A percentile compares a stretch with the other conserved stretches of the same genome.
Evolutionary conservation across 2,797 vertebrate genomes (phyloP).

Genomic region (Chelmon rostratus): DNA sequence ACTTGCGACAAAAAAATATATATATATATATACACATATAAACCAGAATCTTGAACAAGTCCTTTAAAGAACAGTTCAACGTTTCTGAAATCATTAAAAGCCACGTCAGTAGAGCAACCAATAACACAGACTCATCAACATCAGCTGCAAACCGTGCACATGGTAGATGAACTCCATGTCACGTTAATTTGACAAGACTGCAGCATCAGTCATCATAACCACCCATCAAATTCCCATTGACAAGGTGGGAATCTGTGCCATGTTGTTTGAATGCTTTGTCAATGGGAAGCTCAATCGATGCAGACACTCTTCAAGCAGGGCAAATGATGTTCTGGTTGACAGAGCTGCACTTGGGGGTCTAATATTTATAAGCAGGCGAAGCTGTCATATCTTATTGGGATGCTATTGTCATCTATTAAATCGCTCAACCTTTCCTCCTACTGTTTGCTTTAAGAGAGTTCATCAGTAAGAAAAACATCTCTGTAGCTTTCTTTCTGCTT

Average conservation of each 20-base stretch:
- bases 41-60: not conserved
- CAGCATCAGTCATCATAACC: slow-evolving; percentile 65
- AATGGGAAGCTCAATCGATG: slow-evolving; percentile 54
- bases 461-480: slow-evolving; percentile 11
- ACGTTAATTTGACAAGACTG: slow-evolving; percentile 66
- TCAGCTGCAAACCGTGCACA: not conserved
- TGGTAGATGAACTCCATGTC: slow-evolving; percentile 10
- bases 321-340: slow-evolving; percentile 51
- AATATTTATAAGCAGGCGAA: slow-evolving; percentile 40
- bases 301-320: slow-evolving; percentile 43
- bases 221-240: slow-evolving; percentile 60
- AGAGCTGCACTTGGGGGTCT: slow-evolving; percentile 51
- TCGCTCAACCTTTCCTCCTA: slow-evolving; percentile 14
- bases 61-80: not conserved
- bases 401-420: slow-evolving; percentile 44
- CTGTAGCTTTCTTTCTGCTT: not conserved
- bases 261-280: slow-evolving; percentile 39
- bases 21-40: too few relatives aligned
- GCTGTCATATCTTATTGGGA: slow-evolving; percentile 46
- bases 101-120: not conserved
- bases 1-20: too few relatives aligned
- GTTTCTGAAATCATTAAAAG: slow-evolving; percentile 15
- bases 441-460: slow-evolving; percentile 13
- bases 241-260: slow-evolving; percentile 51
- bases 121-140: slow-evolving; percentile 26